Evolutionary conservation across 2,113 vertebrate genomes (phyloP).

Genomic region (Hemiprocne comata): DNA sequence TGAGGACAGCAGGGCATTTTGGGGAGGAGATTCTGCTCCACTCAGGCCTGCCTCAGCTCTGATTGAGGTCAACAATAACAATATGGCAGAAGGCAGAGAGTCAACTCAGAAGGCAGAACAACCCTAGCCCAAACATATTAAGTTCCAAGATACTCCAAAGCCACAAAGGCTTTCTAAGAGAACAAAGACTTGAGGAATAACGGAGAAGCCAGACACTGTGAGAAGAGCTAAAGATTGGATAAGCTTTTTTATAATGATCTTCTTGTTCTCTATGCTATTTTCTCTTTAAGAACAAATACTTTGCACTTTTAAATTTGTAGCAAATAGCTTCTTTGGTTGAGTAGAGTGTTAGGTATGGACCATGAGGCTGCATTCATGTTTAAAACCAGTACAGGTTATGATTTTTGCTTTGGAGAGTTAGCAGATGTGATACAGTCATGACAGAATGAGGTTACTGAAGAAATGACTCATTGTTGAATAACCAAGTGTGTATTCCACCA

Average conservation of each 20-base stretch:
- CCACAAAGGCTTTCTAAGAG: background rate
- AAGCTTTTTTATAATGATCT: background rate
- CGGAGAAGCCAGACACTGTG: background rate
- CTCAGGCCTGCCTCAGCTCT: background rate
- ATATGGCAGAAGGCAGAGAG: background rate
- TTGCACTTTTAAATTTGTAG: background rate
- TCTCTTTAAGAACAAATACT: slow-evolving; percentile 5
- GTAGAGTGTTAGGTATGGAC: slow-evolving; percentile 1
- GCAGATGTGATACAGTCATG: slow-evolving; percentile 62
- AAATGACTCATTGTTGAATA: slow-evolving; percentile 70
- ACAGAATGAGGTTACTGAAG: slow-evolving; percentile 75
- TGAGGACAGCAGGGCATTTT: background rate
- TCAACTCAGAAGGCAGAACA: background rate
- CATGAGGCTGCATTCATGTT: background rate
- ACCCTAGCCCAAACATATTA: background rate
- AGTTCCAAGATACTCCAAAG: background rate
- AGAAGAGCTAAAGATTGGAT: slow-evolving; percentile 4
- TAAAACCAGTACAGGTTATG: slow-evolving; percentile 1
- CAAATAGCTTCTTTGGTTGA: slow-evolving; percentile 5
- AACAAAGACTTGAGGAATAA: background rate
- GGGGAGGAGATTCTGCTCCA: background rate
- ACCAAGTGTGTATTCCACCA: slow-evolving; percentile 69
- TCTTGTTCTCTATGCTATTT: background rate
- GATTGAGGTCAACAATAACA: background rate
- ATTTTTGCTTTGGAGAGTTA: slow-evolving; percentile 48